These are phyloP conservation scores for Kuschelorhynchus macadamiae DNA, from an alignment of 2,888 invertebrate species.

Conservation along the genomic window DNA sequence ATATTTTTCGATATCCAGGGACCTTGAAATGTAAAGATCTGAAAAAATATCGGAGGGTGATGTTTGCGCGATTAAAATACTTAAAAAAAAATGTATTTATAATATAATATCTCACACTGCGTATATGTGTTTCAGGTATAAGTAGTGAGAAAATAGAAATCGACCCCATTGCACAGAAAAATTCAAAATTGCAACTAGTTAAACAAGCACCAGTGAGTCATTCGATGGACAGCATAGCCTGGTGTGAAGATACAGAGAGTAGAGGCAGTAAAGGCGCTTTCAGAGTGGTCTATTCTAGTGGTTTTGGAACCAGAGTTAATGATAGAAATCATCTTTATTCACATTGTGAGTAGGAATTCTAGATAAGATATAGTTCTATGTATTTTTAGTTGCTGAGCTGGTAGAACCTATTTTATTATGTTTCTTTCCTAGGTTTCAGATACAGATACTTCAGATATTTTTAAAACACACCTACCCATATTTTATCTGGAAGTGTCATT, in stretches of 20 bases:
- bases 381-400: too few relatives aligned
- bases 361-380: too few relatives aligned
- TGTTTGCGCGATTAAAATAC: too few relatives aligned
- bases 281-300: slow-evolving; percentile 77
- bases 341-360: slow-evolving; percentile 35
- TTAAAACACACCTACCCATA: too few relatives aligned
- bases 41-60: too few relatives aligned
- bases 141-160: slow-evolving; percentile 94
- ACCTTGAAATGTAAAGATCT: too few relatives aligned
- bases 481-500: too few relatives aligned
- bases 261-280: slow-evolving; percentile 82
- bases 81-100: too few relatives aligned
- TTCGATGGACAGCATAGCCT: slow-evolving; percentile 88
- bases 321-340: slow-evolving; percentile 30
- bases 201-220: slow-evolving; percentile 86
- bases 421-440: too few relatives aligned
- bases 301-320: slow-evolving; percentile 37
- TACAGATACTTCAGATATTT: too few relatives aligned
- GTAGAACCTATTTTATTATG: neutral
- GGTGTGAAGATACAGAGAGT: slow-evolving; percentile 87
- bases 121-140: slow-evolving; percentile 72
- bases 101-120: too few relatives aligned
- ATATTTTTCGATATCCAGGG: too few relatives aligned
- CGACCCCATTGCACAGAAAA: slow-evolving; percentile 82
- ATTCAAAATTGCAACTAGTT: slow-evolving; percentile 72